Base-by-base conservation (phyloP, 2,113 vertebrate genomes). In the Martes martes region DNA sequence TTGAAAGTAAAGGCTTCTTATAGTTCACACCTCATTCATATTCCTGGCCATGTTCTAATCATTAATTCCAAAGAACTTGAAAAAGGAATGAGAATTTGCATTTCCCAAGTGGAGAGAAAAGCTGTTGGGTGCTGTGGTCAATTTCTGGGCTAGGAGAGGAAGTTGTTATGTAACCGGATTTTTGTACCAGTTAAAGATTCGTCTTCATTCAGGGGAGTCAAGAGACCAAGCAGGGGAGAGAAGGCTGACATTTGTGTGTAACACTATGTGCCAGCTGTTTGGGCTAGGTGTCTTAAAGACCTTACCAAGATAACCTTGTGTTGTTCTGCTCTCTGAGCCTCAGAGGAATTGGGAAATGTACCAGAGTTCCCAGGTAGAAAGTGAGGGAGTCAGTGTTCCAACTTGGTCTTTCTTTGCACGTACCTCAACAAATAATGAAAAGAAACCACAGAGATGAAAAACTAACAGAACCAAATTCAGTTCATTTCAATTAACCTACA, bases 61-160 rank as follows among this genome's bases (percentile, higher is more conserved):
- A 52, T 61, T 67, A 21, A 47, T 39, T 67, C 39, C 33, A 36
- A 63, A 80, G 67, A 36, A 39, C 81, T 33, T 69, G 63, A 67
- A 73, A 90, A 82, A 24, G 59, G 36, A 90, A 61, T 11, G 57
- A 76, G 45, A 33, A 52, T 67, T 50, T 59, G n/a, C 76, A 79
- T 59, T 82, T 88, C 14, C 33, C 61, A 83, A 19, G 14, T 33
- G 89, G 52, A 78, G 79, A 31, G 45, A 87, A 36, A 74, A 24
- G 10, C 16, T 63, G 36, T 5, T 36, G 24, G 28, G n/a, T 1
- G 5, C n/a, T 11, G 6, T 0, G 10, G 11, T 52, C 50, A 33
- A 3, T 39, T 78, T 42, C 26, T 1, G 0, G 39, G n/a, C 42
- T 87, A 52, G 42, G 59, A 74, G 45, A 74, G 89, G 50, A 24